These are phyloP conservation scores for Equus przewalskii DNA, from an alignment of 2,113 vertebrate species.

Conservation along the genomic window DNA sequence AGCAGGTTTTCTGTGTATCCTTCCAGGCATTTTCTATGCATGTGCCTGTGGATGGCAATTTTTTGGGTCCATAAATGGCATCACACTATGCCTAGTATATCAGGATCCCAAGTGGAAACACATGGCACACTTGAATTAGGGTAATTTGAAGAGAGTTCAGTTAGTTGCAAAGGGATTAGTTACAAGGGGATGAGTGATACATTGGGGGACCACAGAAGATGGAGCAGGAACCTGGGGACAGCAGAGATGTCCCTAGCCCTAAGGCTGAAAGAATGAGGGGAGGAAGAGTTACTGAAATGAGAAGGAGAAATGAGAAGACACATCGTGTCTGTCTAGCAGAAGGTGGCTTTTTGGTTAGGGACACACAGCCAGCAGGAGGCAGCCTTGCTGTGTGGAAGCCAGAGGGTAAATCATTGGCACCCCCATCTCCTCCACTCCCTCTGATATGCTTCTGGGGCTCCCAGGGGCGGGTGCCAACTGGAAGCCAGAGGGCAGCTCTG, in stretches of 20 bases:
- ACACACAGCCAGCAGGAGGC: background rate
- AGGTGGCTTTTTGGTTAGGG: background rate
- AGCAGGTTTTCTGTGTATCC: background rate
- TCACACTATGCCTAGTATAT: background rate
- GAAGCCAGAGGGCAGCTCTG: too few relatives aligned
- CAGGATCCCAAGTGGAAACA: background rate
- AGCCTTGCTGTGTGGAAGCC: background rate
- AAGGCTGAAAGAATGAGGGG: background rate
- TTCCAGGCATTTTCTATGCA: background rate
- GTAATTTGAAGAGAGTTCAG: background rate
- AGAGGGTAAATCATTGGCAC: too few relatives aligned
- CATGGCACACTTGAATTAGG: background rate
- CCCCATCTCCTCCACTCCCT: rapidly evolving
- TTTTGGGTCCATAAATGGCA: background rate
- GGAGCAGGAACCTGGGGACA: too few relatives aligned
- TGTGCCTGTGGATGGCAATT: too few relatives aligned
- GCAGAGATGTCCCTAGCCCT: too few relatives aligned
- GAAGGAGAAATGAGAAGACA: too few relatives aligned
- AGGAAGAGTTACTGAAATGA: background rate
- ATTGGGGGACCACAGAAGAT: background rate
- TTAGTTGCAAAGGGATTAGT: background rate
- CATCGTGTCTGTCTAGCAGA: too few relatives aligned
- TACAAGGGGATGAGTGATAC: background rate
- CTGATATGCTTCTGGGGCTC: background rate
- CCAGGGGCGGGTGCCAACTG: too few relatives aligned